Evolutionary conservation across 2,113 vertebrate genomes (phyloP).

Genomic region (Oostethus manadensis): DNA sequence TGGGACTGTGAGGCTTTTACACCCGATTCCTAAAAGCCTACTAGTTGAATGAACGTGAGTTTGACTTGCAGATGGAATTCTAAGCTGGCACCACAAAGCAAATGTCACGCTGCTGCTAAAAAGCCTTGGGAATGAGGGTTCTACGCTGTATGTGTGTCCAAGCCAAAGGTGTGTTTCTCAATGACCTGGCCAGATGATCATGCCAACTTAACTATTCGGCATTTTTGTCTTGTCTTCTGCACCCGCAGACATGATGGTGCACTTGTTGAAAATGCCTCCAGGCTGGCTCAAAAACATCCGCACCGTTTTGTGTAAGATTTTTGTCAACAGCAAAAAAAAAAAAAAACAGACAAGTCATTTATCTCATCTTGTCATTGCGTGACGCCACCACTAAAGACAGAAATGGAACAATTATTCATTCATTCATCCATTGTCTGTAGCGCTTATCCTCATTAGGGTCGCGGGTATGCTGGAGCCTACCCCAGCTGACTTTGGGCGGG

Average conservation of each 20-base stretch:
- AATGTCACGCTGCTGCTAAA: slow-evolving; percentile 12
- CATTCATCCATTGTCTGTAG: too few species aligned
- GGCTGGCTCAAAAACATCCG: slow-evolving; percentile 27
- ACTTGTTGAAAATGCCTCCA: slow-evolving; percentile 40
- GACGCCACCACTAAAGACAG: background rate
- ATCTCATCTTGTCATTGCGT: slow-evolving; percentile 19
- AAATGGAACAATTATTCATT: too few species aligned
- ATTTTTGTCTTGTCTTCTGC: slow-evolving; percentile 40
- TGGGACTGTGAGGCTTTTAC: slow-evolving; percentile 22
- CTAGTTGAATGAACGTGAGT: background rate
- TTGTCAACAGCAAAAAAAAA: slow-evolving; percentile 16
- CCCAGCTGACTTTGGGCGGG: too few species aligned
- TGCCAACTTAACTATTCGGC: slow-evolving; percentile 30
- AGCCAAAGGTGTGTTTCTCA: background rate
- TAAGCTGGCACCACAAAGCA: background rate
- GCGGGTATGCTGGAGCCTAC: too few species aligned
- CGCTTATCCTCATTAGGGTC: too few species aligned
- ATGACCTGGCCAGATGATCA: slow-evolving; percentile 2
- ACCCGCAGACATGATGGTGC: slow-evolving; percentile 38
- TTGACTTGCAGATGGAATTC: background rate
- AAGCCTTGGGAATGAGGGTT: background rate
- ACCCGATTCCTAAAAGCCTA: slow-evolving; percentile 12
- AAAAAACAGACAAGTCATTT: slow-evolving; percentile 18
- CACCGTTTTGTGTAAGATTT: slow-evolving; percentile 42
- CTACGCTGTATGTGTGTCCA: background rate